These are phyloP conservation scores for Drosophila insularis DNA, from an alignment of 1,140 invertebrate species.

Conservation along the genomic window DNA sequence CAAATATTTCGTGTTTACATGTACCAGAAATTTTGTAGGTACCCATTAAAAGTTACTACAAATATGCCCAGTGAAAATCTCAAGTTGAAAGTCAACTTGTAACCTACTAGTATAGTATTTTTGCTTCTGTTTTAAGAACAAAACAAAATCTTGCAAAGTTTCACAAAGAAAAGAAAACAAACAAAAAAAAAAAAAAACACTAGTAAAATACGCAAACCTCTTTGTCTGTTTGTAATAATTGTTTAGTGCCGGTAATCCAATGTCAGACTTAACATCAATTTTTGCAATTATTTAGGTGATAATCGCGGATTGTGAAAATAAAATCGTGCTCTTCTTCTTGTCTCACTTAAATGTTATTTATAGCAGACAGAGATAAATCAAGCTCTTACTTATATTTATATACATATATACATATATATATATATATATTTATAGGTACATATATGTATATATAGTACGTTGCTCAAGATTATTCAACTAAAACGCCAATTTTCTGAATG, in stretches of 20 bases:
- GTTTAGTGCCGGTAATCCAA: background rate
- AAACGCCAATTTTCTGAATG: background rate
- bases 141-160: background rate
- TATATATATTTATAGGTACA: background rate
- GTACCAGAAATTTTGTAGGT: too few species aligned
- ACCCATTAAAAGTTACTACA: too few species aligned
- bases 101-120: background rate
- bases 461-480: background rate
- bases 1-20: too few species aligned
- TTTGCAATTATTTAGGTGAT: conserved; percentile 11
- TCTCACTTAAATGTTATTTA: conserved; percentile 14
- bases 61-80: too few species aligned
- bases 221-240: background rate
- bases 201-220: background rate
- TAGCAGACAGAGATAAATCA: conserved; percentile 12
- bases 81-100: too few species aligned
- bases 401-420: background rate
- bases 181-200: background rate
- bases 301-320: conserved; percentile 2
- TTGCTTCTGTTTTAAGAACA: background rate
- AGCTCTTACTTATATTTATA: conserved; percentile 14
- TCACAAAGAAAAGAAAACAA: background rate
- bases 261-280: conserved; percentile 8
- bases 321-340: conserved; percentile 9
- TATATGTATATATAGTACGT: background rate